phyloP scores from a whole-genome alignment of 2,888 invertebrate genomes.

The Eurois occulta region DNA sequence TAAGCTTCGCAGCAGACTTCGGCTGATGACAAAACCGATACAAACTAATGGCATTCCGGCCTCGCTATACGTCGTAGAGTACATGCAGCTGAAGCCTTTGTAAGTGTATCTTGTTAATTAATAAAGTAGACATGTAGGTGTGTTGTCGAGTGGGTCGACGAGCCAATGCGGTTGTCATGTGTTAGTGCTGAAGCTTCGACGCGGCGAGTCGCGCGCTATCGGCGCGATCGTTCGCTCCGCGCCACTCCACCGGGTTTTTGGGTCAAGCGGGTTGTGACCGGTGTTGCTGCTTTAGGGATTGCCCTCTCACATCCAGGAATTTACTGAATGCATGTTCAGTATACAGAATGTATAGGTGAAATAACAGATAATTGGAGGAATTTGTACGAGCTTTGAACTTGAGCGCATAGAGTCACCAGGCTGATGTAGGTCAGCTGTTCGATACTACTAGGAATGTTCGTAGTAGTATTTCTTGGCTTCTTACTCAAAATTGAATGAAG shows the following conservation, averaged over 20 bases:
- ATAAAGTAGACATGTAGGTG: constrained; percentile 59
- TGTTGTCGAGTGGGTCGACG: constrained; percentile 53
- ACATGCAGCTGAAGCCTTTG: constrained; percentile 47
- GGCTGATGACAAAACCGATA: constrained; percentile 27
- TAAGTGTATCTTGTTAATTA: constrained; percentile 59
- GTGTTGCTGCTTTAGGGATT: constrained; percentile 73
- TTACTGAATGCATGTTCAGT: constrained; percentile 69
- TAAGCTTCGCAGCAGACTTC: neutral
- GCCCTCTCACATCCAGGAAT: constrained; percentile 74
- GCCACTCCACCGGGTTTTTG: constrained; percentile 82
- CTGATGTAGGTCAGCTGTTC: constrained; percentile 37
- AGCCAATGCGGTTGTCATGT: constrained; percentile 60
- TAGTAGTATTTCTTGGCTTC: neutral
- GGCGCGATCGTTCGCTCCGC: constrained; percentile 80
- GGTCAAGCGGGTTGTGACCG: constrained; percentile 85
- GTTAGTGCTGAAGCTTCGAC: constrained; percentile 53
- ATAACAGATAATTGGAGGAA: constrained; percentile 25
- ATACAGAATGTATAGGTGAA: constrained; percentile 33
- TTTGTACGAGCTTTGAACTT: constrained; percentile 28
- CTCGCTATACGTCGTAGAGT: constrained; percentile 18
- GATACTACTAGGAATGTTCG: neutral
- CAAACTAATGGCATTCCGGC: constrained; percentile 52
- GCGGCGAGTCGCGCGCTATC: constrained; percentile 80
- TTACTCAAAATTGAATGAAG: constrained; percentile 4
- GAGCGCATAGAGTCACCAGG: neutral